These are phyloP conservation scores for Drosophila azteca DNA, from an alignment of 1,140 invertebrate genomes.

Conservation along the genomic window DNA sequence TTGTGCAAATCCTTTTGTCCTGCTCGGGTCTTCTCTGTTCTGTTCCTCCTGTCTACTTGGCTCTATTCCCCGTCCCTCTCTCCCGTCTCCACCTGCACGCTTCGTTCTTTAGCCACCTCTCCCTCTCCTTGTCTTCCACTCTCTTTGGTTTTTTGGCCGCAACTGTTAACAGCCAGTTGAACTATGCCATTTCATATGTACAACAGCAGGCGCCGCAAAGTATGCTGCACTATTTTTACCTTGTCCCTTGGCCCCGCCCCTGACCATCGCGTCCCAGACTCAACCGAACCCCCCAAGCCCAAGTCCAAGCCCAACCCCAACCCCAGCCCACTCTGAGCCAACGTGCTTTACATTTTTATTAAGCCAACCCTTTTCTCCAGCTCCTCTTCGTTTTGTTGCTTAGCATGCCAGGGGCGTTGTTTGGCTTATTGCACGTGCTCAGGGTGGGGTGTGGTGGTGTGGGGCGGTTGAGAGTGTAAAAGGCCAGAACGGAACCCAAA, in stretches of 20 bases:
- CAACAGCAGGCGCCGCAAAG: conserved; percentile 61
- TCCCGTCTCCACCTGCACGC: background rate
- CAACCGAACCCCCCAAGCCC: too few relatives aligned
- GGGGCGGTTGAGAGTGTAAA: conserved; percentile 17
- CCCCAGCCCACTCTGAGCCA: conserved; percentile 21
- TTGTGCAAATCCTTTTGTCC: conserved; percentile 80
- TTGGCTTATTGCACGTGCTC: conserved; percentile 82
- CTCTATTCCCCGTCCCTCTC: conserved; percentile 19
- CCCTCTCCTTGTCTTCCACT: conserved; percentile 7
- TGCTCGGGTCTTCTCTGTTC: conserved; percentile 23
- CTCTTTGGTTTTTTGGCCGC: conserved; percentile 67
- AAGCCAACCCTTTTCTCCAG: conserved; percentile 69
- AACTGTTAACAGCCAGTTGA: conserved; percentile 82
- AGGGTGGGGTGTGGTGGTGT: conserved; percentile 29
- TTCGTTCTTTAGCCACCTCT: background rate
- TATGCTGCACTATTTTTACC: conserved; percentile 78
- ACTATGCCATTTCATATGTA: conserved; percentile 81
- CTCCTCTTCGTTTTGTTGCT: conserved; percentile 54
- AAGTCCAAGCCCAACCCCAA: background rate
- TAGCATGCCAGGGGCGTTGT: conserved; percentile 79
- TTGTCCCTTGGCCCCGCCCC: conserved; percentile 21
- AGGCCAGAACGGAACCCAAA: conserved; percentile 41
- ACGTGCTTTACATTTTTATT: conserved; percentile 83
- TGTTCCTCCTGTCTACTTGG: conserved; percentile 24
- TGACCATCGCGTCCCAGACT: too few relatives aligned